Evolutionary conservation across 2,888 invertebrate genomes (phyloP), one percentile per base, ranked within the genome.

Genomic region (Saturnia pavonia): DNA sequence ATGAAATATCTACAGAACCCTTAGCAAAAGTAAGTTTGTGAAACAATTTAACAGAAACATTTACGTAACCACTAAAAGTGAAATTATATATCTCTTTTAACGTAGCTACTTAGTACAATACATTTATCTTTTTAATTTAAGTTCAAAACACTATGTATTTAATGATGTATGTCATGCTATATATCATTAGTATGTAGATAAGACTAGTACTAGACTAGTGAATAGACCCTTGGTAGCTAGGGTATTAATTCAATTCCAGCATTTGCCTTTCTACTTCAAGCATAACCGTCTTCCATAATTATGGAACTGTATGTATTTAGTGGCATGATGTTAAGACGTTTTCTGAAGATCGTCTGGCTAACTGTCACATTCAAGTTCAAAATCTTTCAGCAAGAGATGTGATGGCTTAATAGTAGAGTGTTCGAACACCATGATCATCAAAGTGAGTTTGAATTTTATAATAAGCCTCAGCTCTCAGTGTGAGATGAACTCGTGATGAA

Each of bases 1-100:
- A 69, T 48, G 45, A 63, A 69, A 69, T 69, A 22, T 68, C 27
- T 63, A 25, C 1, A n/a, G 7, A 34, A 48, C 45, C 45, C 63
- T 63, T 48, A 63, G 43, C 27, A 42, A 27, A 34, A 25, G 19
- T 19, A 27, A 19, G 25, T 27, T 60, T 25, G 27, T 12, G 57
- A 60, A 60, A 19, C 57, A 27, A 60, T 27, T 60, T 27, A 27
- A 14, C 14, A 25, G 25, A 27, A 14, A 60, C 57, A 11, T 60
- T 60, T 14, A 7, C n/a, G 22, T 54, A 54, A 54, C 54, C 9
- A 51, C 51, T 11, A 12, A 54, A 11, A 54, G 54, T 54, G 11
- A 22, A 54, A 54, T n/a, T 54, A 7, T 54, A 9, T 54, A 11
- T 54, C 1, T 54, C 54, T 22, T 22, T 11, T 34, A 22, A 54